Evolutionary conservation across 2,888 invertebrate species (phyloP), one percentile per base, ranked within the genome.

Genomic region (Creontiades dilutus): DNA sequence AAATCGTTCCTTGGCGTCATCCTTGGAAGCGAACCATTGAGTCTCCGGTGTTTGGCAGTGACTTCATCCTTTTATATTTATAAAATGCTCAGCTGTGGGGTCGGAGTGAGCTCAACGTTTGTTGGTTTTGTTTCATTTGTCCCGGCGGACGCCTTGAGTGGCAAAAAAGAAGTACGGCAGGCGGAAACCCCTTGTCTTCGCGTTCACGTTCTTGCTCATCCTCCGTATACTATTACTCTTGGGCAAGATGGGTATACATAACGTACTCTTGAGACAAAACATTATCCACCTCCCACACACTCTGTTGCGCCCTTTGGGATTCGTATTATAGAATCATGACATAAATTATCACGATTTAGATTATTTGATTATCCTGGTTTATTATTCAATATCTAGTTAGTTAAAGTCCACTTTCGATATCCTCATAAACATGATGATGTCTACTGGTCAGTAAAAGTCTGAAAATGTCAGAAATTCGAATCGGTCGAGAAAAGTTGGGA

Each of bases 11-110:
- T 9, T 19, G 19, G 61, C 9, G 61, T 19, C 68, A 68, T 68
- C 68, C 68, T 68, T 68, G 68, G 68, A 68, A 7, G 23, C 57
- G n/a, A n/a, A 68, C 68, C 23, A 68, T 68, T 68, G 68, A 68
- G 23, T 23, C 13, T 0, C 12, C 68, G 19, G 27, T 68, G n/a
- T 68, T 68, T n/a, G 68, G 68, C 61, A 27, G 27, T 68, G 68
- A 68, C 68, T 68, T 68, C 68, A 68, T 68, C 68, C 23, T 23
- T 19, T 27, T 68, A n/a, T 68, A 11, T 68, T 68, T 68, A 68
- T 68, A 68, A 68, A 27, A 19, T 27, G 3, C 68, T 23, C 27
- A 7, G 19, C 23, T 68, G 68, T 12, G 68, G 19, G 11, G 11
- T 19, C 12, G 4, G 68, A 23, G 19, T 68, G 68, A 68, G 19